Evolutionary conservation across 2,797 vertebrate species (phyloP).

Genomic region (Chaunax sp.): DNA sequence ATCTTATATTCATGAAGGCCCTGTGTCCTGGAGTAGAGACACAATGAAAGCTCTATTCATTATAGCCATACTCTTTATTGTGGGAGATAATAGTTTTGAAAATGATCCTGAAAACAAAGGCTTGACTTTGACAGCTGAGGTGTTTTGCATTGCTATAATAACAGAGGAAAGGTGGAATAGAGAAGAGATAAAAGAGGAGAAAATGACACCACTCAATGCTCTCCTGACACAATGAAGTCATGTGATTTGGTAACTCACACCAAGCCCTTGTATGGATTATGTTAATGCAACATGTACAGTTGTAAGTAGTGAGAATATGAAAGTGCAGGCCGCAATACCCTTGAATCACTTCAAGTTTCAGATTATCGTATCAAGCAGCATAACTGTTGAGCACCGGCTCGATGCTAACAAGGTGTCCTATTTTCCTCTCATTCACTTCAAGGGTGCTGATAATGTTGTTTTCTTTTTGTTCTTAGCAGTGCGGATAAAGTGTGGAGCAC

Average conservation of each 20-base stretch:
- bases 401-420: constrained; percentile 40
- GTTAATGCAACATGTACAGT: constrained; percentile 45
- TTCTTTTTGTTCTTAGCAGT: constrained; percentile 10
- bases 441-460: constrained; percentile 29
- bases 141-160: constrained; percentile 59
- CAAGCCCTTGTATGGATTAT: constrained; percentile 42
- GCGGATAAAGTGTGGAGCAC: constrained; percentile 6
- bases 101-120: constrained; percentile 73
- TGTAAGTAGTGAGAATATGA: constrained; percentile 16
- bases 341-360: constrained; percentile 29
- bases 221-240: constrained; percentile 66
- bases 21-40: constrained; percentile 56
- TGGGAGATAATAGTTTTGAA: constrained; percentile 71
- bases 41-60: constrained; percentile 65
- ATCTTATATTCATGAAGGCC: constrained; percentile 46
- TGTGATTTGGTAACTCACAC: constrained; percentile 61
- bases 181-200: constrained; percentile 62
- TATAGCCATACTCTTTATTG: constrained; percentile 71
- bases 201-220: constrained; percentile 66
- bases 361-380: no score
- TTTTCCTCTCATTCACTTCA: constrained; percentile 51
- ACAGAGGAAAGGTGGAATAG: constrained; percentile 38
- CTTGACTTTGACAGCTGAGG: constrained; percentile 64
- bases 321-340: not conserved
- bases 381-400: no score